These are phyloP conservation scores for Aporophyla nigra DNA, from an alignment of 2,888 invertebrate species.

Conservation along the genomic window DNA sequence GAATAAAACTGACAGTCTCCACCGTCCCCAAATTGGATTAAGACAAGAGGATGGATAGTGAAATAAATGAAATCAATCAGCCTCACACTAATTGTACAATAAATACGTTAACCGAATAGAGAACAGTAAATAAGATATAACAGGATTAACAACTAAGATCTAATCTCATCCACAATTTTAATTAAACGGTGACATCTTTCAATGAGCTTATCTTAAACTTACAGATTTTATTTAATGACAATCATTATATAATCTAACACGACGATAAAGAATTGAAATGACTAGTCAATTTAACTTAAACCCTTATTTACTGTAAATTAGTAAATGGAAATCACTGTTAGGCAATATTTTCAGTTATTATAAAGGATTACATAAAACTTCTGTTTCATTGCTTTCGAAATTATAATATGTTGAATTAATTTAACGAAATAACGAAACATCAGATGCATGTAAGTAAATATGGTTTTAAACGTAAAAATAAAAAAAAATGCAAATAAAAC, in stretches of 20 bases:
- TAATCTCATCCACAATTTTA: slow-evolving; percentile 1
- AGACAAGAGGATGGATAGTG: not conserved
- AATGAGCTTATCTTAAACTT: slow-evolving; percentile 12
- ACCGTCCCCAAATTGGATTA: no score
- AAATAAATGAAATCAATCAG: not conserved
- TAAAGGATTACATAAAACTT: slow-evolving; percentile 15
- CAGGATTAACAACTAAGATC: not conserved
- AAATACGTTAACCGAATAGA: not conserved
- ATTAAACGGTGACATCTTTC: slow-evolving; percentile 1
- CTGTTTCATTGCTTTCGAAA: slow-evolving; percentile 6
- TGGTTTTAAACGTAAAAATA: not conserved
- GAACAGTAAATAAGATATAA: not conserved
- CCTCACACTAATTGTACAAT: not conserved
- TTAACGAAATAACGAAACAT: not conserved
- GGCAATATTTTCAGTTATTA: slow-evolving; percentile 21
- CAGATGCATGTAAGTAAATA: not conserved
- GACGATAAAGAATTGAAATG: not conserved
- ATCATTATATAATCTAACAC: not conserved
- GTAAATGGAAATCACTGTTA: not conserved
- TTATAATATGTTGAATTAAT: slow-evolving; percentile 4
- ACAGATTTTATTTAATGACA: slow-evolving; percentile 5
- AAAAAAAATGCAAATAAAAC: not conserved
- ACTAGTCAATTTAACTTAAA: slow-evolving; percentile 4
- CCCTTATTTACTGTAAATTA: slow-evolving; percentile 26
- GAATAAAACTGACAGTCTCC: not conserved